Conservation (phyloP, 2,888 invertebrate species). For the Brachypterus glaber region DNA sequence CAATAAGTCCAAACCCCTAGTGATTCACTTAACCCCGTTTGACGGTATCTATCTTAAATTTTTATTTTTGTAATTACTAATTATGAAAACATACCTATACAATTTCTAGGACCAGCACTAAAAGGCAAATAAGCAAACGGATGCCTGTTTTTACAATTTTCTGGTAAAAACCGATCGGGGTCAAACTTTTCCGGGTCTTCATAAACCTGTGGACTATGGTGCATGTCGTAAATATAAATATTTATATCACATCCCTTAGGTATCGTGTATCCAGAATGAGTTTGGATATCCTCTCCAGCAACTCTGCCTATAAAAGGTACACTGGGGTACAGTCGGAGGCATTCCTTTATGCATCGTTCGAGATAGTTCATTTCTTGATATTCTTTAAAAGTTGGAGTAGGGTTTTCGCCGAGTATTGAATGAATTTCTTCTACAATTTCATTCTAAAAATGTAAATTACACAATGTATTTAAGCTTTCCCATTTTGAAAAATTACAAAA, state of each 20-base stretch:
- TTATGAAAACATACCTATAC: constrained; percentile 26
- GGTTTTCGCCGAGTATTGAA: neutral
- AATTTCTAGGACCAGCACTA: constrained; percentile 37
- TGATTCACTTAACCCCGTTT: too few species aligned
- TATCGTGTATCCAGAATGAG: constrained; percentile 29
- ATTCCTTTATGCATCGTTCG: constrained; percentile 23
- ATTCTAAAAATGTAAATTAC: too few species aligned
- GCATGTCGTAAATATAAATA: constrained; percentile 44
- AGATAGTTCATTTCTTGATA: constrained; percentile 11
- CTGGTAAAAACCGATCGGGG: constrained; percentile 37
- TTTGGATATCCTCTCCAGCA: constrained; percentile 16
- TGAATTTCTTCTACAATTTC: constrained; percentile 12
- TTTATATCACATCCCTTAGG: constrained; percentile 44
- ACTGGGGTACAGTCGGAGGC: constrained; percentile 22
- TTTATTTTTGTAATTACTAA: too few species aligned
- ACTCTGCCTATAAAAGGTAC: constrained; percentile 28
- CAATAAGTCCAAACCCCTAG: too few species aligned
- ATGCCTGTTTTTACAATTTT: constrained; percentile 34
- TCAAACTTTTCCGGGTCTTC: constrained; percentile 39
- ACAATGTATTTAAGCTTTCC: too few species aligned
- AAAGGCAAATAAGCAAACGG: constrained; percentile 38
- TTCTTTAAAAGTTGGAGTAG: constrained; percentile 12
- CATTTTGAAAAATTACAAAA: too few species aligned
- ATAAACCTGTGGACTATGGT: constrained; percentile 40
- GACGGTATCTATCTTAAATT: too few species aligned